Percentiles rank a stretch among this genome's conserved stretches.
Conservation (phyloP, 2,113 vertebrate species). For the Lepus europaeus region DNA sequence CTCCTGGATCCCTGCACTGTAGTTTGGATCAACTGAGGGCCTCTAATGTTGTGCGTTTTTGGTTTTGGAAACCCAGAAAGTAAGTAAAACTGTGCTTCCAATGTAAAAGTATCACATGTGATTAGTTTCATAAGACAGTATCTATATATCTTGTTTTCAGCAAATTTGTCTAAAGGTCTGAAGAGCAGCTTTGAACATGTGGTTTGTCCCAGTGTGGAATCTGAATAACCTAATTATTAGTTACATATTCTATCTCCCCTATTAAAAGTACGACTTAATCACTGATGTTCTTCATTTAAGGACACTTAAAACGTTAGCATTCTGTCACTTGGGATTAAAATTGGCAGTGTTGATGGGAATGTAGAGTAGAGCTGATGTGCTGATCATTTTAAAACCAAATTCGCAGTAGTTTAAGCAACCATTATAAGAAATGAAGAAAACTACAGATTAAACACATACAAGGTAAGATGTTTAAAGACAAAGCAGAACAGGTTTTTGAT, state of each 20-base stretch:
- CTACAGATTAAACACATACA: slow-evolving; percentile 12
- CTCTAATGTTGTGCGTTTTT: not conserved
- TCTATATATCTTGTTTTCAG: not conserved
- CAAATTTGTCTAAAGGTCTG: not conserved
- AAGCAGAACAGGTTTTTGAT: not conserved
- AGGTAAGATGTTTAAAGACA: slow-evolving; percentile 21
- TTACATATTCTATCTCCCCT: not conserved
- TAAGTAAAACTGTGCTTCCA: slow-evolving; percentile 18
- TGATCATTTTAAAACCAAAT: slow-evolving; percentile 60
- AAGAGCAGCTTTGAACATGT: slow-evolving; percentile 25
- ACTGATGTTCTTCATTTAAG: not conserved
- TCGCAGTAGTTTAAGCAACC: slow-evolving; percentile 33
- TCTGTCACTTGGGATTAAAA: slow-evolving; percentile 8
- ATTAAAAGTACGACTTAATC: not conserved
- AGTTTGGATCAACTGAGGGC: not conserved
- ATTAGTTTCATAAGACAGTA: slow-evolving; percentile 26
- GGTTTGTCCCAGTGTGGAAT: not conserved
- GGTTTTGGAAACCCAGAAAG: not conserved
- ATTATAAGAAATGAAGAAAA: slow-evolving; percentile 22
- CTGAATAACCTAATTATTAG: not conserved
- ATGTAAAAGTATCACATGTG: not conserved
- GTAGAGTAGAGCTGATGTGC: not conserved
- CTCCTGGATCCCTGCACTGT: not conserved
- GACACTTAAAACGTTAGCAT: not conserved
- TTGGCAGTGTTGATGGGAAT: slow-evolving; percentile 8